Conservation (phyloP, 2,797 vertebrate species). For the Galaxias olidus region DNA sequence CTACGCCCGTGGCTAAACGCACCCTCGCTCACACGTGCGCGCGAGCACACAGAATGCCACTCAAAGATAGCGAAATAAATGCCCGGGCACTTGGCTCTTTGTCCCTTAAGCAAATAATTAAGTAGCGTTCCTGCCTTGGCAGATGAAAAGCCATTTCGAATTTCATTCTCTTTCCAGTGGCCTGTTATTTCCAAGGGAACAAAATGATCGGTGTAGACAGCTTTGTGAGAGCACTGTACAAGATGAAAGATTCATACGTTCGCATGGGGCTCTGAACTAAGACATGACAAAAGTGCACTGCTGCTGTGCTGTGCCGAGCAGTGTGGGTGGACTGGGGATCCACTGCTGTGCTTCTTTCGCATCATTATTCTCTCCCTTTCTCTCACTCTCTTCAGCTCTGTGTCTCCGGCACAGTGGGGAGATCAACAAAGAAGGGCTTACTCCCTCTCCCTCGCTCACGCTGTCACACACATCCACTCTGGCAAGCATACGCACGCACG, state of each 20-base stretch:
- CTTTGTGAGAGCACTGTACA: constrained; percentile 51
- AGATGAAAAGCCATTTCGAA: constrained; percentile 48
- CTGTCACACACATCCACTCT: constrained; percentile 45
- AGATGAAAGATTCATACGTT: constrained; percentile 73
- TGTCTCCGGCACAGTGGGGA: constrained; percentile 64
- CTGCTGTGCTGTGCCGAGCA: constrained; percentile 58
- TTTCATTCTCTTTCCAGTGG: constrained; percentile 46
- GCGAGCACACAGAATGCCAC: constrained; percentile 29
- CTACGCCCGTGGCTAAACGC: constrained; percentile 29
- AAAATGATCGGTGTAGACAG: constrained; percentile 59
- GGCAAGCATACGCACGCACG: background rate
- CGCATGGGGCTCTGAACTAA: constrained; percentile 70
- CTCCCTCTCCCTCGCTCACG: constrained; percentile 61
- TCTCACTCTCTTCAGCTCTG: constrained; percentile 56
- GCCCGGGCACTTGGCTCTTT: constrained; percentile 41
- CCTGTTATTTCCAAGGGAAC: constrained; percentile 60
- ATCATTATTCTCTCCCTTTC: constrained; percentile 36
- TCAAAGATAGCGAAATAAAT: constrained; percentile 41
- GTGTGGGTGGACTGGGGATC: constrained; percentile 72
- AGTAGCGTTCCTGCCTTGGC: constrained; percentile 38
- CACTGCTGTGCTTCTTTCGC: constrained; percentile 67
- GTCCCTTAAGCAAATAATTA: constrained; percentile 64
- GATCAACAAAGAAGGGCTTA: constrained; percentile 64
- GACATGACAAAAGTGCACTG: constrained; percentile 68
- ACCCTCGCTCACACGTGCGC: constrained; percentile 20